phyloP scores from a whole-genome alignment of 2,888 invertebrate species.

The Suillia variegata region DNA sequence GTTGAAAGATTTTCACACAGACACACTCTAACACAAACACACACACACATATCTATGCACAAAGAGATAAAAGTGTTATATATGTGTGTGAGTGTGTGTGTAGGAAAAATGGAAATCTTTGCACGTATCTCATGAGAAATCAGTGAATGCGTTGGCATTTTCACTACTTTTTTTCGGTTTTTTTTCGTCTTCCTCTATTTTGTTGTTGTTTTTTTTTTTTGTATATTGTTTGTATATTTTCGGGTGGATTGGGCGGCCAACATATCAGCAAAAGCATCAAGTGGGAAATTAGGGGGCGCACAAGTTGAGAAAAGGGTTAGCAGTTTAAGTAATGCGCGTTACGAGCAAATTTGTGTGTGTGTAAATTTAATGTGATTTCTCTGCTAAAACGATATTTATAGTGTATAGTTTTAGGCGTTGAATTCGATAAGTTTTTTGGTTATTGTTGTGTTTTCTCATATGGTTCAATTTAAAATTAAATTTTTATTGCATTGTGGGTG shows the following conservation, averaged over 20 bases:
- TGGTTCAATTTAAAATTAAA: too few species aligned
- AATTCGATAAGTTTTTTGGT: too few species aligned
- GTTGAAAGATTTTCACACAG: slow-evolving; percentile 26
- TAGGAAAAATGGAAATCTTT: slow-evolving; percentile 34
- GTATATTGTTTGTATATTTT: not conserved
- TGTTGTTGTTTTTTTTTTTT: too few species aligned
- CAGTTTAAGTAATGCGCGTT: too few species aligned
- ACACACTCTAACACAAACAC: not conserved
- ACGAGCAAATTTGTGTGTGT: too few species aligned
- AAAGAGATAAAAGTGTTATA: slow-evolving; percentile 4
- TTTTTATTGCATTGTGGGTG: too few species aligned
- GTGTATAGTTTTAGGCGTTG: not conserved
- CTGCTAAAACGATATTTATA: too few species aligned
- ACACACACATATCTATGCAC: slow-evolving; percentile 4
- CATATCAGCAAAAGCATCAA: slow-evolving; percentile 8
- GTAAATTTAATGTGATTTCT: too few species aligned
- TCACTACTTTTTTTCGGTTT: slow-evolving; percentile 8
- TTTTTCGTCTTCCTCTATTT: not conserved
- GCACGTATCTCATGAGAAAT: slow-evolving; percentile 51
- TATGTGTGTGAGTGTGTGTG: slow-evolving; percentile 1
- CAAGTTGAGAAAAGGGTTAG: not conserved
- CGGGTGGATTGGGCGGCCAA: not conserved
- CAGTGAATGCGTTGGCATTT: slow-evolving; percentile 49
- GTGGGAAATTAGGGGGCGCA: slow-evolving; percentile 8
- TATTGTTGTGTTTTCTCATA: too few species aligned